Evolutionary conservation across 2,797 vertebrate species (phyloP).

Genomic region (Danionella dracula): DNA sequence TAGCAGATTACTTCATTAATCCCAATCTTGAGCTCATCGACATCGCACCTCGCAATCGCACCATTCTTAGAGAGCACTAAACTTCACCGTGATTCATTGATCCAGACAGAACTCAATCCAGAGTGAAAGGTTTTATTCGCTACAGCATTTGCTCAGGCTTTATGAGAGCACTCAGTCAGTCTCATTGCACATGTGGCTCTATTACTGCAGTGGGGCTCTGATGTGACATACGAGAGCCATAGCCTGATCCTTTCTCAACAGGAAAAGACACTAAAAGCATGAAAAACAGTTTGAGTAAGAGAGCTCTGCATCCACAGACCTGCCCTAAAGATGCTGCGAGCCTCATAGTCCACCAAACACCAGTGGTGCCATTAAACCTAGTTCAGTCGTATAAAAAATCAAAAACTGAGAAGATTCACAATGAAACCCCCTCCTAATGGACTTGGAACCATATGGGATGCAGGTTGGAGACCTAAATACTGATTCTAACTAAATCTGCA

Average conservation of each 20-base stretch:
- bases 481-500: constrained; percentile 14
- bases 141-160: neutral
- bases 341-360: constrained; percentile 1
- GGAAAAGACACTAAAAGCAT: constrained; percentile 6
- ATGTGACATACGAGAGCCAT: neutral
- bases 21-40: constrained; percentile 55
- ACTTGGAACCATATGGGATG: neutral
- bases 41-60: constrained; percentile 37
- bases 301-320: constrained; percentile 23
- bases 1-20: constrained; percentile 33
- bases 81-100: neutral
- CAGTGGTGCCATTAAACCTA: constrained; percentile 14
- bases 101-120: neutral
- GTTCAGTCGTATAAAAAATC: neutral
- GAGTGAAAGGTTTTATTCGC: constrained; percentile 3
- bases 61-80: neutral
- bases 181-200: neutral
- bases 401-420: neutral
- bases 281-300: constrained; percentile 17
- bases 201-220: constrained; percentile 1
- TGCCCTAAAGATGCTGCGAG: constrained; percentile 19
- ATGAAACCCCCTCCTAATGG: neutral
- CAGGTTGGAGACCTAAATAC: constrained; percentile 2
- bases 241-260: neutral
- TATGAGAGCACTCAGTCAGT: neutral